Evolutionary conservation across 2,888 invertebrate genomes (phyloP).

Genomic region (Ephialtes manifestator): DNA sequence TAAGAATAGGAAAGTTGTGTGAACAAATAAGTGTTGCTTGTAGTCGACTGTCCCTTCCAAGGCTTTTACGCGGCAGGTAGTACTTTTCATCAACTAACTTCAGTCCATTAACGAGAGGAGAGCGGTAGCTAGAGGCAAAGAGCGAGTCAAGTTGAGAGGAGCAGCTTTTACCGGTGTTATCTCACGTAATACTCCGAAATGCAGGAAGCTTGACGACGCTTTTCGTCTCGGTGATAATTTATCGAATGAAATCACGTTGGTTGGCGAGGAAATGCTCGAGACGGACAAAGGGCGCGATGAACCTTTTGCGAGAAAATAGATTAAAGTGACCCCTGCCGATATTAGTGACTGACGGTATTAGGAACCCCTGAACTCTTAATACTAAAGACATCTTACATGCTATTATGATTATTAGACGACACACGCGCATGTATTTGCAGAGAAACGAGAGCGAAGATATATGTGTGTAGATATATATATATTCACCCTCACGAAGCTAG

Average conservation of each 20-base stretch:
- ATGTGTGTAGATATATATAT: not conserved
- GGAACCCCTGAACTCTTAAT: not conserved
- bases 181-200: not conserved
- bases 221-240: not conserved
- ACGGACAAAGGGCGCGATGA: not conserved
- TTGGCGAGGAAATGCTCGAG: not conserved
- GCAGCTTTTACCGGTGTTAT: not conserved
- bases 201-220: not conserved
- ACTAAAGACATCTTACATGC: not conserved
- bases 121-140: not conserved
- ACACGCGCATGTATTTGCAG: too few species aligned
- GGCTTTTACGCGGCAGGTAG: not conserved
- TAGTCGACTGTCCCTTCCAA: not conserved
- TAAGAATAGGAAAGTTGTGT: not conserved
- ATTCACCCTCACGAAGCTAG: not conserved
- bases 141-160: not conserved
- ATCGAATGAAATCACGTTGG: not conserved
- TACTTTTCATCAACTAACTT: slow-evolving; percentile 1
- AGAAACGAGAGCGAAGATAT: not conserved
- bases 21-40: not conserved
- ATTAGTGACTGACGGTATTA: not conserved
- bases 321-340: not conserved
- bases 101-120: not conserved
- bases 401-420: too few species aligned
- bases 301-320: not conserved